These are phyloP conservation scores for Todiramphus saurophagus DNA, from an alignment of 2,113 vertebrate genomes.

Conservation along the genomic window DNA sequence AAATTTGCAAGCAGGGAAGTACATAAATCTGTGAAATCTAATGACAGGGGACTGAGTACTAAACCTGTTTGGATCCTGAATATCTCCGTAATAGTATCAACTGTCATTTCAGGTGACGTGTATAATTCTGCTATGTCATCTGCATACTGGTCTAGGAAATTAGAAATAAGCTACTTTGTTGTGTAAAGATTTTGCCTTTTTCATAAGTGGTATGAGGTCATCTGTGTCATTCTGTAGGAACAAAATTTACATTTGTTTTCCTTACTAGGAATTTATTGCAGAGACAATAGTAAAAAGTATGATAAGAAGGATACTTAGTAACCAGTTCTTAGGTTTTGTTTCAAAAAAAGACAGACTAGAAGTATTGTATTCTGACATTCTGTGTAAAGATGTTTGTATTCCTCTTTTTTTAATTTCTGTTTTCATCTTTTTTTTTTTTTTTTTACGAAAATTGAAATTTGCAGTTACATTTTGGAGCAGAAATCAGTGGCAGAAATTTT, in stretches of 20 bases:
- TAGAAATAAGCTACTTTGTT: neutral
- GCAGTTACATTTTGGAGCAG: neutral
- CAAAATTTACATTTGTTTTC: neutral
- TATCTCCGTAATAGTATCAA: neutral
- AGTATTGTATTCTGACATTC: neutral
- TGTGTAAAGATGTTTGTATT: neutral
- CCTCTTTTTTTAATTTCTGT: neutral
- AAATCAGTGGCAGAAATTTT: neutral
- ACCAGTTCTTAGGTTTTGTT: neutral
- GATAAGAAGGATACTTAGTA: neutral
- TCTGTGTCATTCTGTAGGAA: neutral
- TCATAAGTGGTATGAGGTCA: neutral
- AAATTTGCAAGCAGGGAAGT: neutral
- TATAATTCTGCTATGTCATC: constrained; percentile 6
- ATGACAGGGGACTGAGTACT: neutral
- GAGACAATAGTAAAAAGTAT: neutral
- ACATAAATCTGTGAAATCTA: neutral
- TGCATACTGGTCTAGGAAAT: neutral
- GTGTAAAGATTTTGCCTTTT: neutral
- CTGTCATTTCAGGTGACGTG: neutral
- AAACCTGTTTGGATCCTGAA: neutral
- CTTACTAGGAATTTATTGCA: neutral
- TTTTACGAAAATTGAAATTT: neutral
- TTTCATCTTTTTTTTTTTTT: neutral
- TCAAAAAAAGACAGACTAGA: neutral